Base-by-base conservation (phyloP, 2,797 vertebrate species). In the Otolemur crassicaudatus region DNA sequence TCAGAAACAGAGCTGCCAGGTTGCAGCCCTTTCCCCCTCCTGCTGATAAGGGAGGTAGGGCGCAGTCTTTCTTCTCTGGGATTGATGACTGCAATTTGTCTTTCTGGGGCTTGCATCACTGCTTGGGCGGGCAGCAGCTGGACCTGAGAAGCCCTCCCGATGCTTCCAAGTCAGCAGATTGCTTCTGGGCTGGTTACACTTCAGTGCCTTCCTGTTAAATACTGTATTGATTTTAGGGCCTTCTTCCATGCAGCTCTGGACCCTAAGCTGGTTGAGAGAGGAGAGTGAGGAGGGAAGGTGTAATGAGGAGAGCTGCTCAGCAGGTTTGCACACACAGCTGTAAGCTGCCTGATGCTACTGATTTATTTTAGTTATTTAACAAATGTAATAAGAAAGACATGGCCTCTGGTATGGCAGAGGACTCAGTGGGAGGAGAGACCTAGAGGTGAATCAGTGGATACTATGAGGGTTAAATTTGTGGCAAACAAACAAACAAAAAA, bases 21-120 rank as follows among this genome's bases (percentile, higher is more conserved):
- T 85, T 90, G 2, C 19, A 70, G 82, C 20, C 17, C 95, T 93
- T 87, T 98, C 89, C 94, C 82, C 81, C 92, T 97, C 93, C 96
- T 86, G 93, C 87, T 94, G 96, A 75, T 96, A 29, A 53, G 67
- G 56, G 85, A 92, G 75, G 96, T 73, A 92, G 40, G 31, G 87
- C 69, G 58, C 82, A 90, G 60, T 61, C 87, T 97, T 93, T 40
- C 61, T 94, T 94, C 94, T 91, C 63, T 94, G 87, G 88, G 82
- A 93, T 9, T 94, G 96, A 97, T 96, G 90, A 84, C n/a, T 91
- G 93, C 72, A 97, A 89, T 98, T 98, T 97, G 65, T 80, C 88
- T 94, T 95, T 75, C 77, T 65, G 93, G 97, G 86, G 56, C 86
- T 97, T 96, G 67, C 19, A 37, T 16, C 34, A 53, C 22, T 79